These are phyloP conservation scores for Romanogobio albipinnatus DNA, from an alignment of 2,113 vertebrate species.

Conservation along the genomic window DNA sequence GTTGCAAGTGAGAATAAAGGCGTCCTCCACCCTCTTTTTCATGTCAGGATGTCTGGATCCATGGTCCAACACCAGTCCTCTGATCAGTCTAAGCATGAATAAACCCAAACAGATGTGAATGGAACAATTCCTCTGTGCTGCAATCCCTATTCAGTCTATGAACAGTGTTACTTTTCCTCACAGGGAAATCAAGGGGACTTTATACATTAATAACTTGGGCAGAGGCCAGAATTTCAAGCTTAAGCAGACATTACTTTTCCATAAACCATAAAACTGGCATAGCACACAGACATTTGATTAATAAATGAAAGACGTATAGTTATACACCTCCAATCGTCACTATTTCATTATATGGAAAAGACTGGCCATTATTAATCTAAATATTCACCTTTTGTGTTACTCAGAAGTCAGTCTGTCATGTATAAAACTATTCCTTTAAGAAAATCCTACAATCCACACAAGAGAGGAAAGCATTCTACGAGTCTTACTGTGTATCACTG, in stretches of 20 bases:
- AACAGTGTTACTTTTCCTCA: not conserved
- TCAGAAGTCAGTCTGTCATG: not conserved
- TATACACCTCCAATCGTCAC: no score
- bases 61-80: conserved; percentile 94
- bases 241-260: not conserved
- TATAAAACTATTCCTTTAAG: not conserved
- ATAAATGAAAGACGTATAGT: no score
- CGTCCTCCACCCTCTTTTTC: conserved; percentile 96
- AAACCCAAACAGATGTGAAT: not conserved
- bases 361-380: no score
- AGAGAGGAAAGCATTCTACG: not conserved
- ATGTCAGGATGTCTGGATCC: conserved; percentile 97
- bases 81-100: conserved; percentile 73
- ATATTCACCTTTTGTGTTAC: no score
- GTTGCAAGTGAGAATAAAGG: conserved; percentile 91
- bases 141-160: not conserved
- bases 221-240: no score
- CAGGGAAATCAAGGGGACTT: not conserved
- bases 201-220: no score
- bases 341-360: no score
- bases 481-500: conserved; percentile 90
- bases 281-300: no score
- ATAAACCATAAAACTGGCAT: no score
- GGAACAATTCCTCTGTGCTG: no score
- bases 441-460: not conserved